These are phyloP conservation scores for Osmoderma eremita DNA, from an alignment of 2,888 invertebrate species.

Conservation along the genomic window DNA sequence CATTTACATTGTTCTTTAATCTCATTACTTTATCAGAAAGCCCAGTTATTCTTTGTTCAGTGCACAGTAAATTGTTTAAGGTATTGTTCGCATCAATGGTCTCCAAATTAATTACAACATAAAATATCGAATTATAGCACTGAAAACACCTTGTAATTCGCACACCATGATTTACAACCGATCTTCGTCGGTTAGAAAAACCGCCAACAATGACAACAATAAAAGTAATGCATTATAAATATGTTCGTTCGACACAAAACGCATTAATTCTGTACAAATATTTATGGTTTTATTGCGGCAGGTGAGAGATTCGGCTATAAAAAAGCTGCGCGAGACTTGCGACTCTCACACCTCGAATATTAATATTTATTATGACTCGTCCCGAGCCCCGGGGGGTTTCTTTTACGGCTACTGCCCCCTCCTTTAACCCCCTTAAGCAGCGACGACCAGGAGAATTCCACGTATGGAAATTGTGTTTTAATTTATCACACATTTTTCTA, in stretches of 20 bases:
- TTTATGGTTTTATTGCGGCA: conserved; percentile 64
- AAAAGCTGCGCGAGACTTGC: conserved; percentile 52
- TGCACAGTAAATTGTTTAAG: neutral
- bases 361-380: conserved; percentile 65
- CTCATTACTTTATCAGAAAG: neutral
- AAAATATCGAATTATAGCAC: neutral
- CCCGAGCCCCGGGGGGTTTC: conserved; percentile 59
- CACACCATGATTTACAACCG: conserved; percentile 15
- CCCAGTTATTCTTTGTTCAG: neutral
- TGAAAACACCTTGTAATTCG: neutral
- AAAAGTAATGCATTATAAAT: conserved; percentile 55
- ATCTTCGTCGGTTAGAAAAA: conserved; percentile 46
- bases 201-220: conserved; percentile 48
- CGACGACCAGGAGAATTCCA: conserved; percentile 59
- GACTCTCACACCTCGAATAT: conserved; percentile 62
- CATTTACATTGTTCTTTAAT: neutral
- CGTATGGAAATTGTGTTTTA: conserved; percentile 63
- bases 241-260: conserved; percentile 57
- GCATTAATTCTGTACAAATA: conserved; percentile 63
- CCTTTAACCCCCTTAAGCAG: conserved; percentile 51
- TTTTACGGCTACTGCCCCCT: conserved; percentile 63
- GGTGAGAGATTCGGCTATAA: conserved; percentile 57
- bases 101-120: conserved; percentile 6
- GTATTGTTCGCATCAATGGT: neutral
- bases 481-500: conserved; percentile 63